Evolutionary conservation across 2,113 vertebrate genomes (phyloP).

Genomic region (Crotalus horridus): DNA sequence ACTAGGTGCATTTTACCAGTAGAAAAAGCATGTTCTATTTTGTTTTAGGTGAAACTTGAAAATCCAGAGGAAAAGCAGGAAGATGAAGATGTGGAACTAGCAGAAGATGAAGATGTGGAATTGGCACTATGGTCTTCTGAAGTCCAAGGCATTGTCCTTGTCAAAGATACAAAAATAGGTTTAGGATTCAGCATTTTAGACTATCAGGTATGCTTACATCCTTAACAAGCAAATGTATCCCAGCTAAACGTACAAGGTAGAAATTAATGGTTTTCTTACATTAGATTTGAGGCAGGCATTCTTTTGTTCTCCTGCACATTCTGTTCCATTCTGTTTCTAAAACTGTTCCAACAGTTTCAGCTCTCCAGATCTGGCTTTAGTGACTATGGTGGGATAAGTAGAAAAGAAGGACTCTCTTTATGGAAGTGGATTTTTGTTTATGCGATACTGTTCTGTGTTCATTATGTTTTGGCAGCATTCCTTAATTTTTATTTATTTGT

Average conservation of each 20-base stretch:
- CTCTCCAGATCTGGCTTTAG: background rate
- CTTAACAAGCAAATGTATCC: background rate
- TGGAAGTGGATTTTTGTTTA: background rate
- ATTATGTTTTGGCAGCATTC: background rate
- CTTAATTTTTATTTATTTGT: background rate
- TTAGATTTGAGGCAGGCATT: background rate
- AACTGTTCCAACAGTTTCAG: background rate
- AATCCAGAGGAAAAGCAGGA: constrained; percentile 73
- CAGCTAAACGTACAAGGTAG: background rate
- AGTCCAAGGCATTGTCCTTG: constrained; percentile 80
- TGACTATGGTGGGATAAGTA: background rate
- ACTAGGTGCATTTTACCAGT: constrained; percentile 2
- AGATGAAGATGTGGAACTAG: constrained; percentile 81
- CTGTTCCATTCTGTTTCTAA: background rate
- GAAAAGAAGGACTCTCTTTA: background rate
- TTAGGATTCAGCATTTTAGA: constrained; percentile 98
- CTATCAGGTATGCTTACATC: constrained; percentile 83
- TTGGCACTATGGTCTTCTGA: constrained; percentile 90
- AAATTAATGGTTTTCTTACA: background rate
- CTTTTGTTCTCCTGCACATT: background rate
- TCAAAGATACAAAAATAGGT: constrained; percentile 81
- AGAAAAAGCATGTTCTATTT: constrained; percentile 22
- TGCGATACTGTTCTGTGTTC: background rate
- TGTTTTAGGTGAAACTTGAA: constrained; percentile 54
- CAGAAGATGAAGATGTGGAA: constrained; percentile 81